Base-by-base conservation (phyloP, 2,888 invertebrate genomes). In the Sepioteuthis lessoniana region DNA sequence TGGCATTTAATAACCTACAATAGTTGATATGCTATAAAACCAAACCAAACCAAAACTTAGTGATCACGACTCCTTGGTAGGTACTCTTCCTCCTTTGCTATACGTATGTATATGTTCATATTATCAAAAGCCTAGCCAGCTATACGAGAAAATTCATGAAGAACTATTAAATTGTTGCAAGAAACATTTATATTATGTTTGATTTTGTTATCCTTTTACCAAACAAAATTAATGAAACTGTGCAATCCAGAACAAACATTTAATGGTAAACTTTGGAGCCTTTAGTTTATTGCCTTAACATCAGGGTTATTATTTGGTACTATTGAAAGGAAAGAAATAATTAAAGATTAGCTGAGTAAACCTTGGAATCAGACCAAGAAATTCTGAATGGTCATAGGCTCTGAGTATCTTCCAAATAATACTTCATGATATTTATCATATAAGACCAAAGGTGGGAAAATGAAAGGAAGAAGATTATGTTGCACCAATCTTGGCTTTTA, bases 191-290 rank as follows among this genome's bases (percentile, higher is more conserved):
- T 76, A 50, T 76, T 35, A 76, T 35, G 76, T 35, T 76, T 76
- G 13, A 13, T 76, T 76, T 76, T 76, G n/a, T 35, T 76, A 35
- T 35, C n/a, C 76, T 76, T 76, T 76, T 76, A 76, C 35, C 76
- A 76, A 76, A 76, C 35, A 76, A 35, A 76, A 76, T 76, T 35
- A 76, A 76, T 76, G 76, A 35, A 76, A 76, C n/a, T 76, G n/a
- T n/a, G n/a, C n/a, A 76, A n/a, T 76, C 76, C n/a, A 35, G n/a
- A 76, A 76, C 76, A 76, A 76, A 76, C 76, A 76, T 76, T 76
- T 35, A n/a, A 76, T 76, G 76, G 16, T 76, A 76, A 35, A 76
- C n/a, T 76, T 76, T n/a, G 76, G 76, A 76, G n/a, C 76, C 76
- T 76, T 13, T 4, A 76, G 76, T 76, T 76, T 76, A 76, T 76